A percentile compares a stretch with the other conserved stretches of the same genome.
Evolutionary conservation across 2,113 vertebrate genomes (phyloP).

Genomic region (Neoarius graeffei): DNA sequence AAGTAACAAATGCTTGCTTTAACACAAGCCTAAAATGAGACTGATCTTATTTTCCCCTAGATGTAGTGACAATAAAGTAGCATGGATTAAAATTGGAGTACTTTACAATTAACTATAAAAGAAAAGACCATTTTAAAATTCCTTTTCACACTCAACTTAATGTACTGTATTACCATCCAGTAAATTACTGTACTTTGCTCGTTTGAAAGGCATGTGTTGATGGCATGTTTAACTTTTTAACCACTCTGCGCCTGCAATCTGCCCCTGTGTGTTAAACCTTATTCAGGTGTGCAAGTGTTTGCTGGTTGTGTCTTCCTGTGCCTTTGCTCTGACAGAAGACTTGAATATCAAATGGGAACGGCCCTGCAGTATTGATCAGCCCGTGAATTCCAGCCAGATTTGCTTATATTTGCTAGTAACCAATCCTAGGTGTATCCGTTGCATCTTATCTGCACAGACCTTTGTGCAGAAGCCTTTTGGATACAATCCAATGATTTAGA

Average conservation of each 20-base stretch:
- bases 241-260: slow-evolving; percentile 48
- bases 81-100: not conserved
- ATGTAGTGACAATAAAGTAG: not conserved
- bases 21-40: not conserved
- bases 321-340: slow-evolving; percentile 28
- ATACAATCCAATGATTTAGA: slow-evolving; percentile 63
- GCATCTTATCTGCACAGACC: slow-evolving; percentile 36
- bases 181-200: slow-evolving; percentile 50
- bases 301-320: slow-evolving; percentile 20
- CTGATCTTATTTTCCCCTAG: too few relatives aligned
- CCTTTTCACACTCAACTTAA: not conserved
- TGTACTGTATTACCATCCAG: not conserved
- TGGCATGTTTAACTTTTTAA: slow-evolving; percentile 59
- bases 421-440: slow-evolving; percentile 53
- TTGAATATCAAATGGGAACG: slow-evolving; percentile 43
- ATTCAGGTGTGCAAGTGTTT: slow-evolving; percentile 19
- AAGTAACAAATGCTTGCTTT: not conserved
- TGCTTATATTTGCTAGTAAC: slow-evolving; percentile 48
- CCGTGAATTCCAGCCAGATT: slow-evolving; percentile 58
- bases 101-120: not conserved
- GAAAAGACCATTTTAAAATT: not conserved
- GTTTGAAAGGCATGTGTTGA: slow-evolving; percentile 65
- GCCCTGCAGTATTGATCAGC: slow-evolving; percentile 61
- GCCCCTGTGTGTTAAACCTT: slow-evolving; percentile 22
- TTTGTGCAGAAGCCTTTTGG: slow-evolving; percentile 36